Conservation (phyloP, 2,888 invertebrate genomes). For the Lithodes maja region DNA sequence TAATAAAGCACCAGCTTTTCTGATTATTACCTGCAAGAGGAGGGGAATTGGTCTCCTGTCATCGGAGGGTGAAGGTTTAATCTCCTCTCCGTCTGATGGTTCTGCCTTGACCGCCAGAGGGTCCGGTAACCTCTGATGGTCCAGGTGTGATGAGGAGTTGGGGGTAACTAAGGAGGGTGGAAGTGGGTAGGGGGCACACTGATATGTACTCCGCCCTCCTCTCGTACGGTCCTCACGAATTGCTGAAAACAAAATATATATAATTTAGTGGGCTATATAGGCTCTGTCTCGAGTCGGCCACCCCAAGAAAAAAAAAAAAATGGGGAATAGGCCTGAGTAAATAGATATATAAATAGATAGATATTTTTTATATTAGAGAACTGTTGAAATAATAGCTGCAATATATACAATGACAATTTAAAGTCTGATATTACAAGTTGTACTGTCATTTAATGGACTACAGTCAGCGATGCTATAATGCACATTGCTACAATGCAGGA, state of each 20-base stretch:
- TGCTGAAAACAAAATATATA: slow-evolving; percentile 77
- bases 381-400: no score
- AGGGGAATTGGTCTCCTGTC: slow-evolving; percentile 72
- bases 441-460: no score
- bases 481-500: no score
- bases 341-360: no score
- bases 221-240: slow-evolving; percentile 95
- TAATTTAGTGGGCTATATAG: background rate
- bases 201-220: slow-evolving; percentile 96
- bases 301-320: no score
- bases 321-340: no score
- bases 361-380: no score
- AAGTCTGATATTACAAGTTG: no score
- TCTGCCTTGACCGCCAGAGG: slow-evolving; percentile 67
- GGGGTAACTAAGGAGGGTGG: slow-evolving; percentile 77
- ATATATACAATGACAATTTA: no score
- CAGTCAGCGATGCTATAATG: no score
- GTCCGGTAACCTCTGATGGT: slow-evolving; percentile 52
- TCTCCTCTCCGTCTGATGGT: slow-evolving; percentile 71
- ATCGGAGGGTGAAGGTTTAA: slow-evolving; percentile 61
- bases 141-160: slow-evolving; percentile 45
- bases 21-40: slow-evolving; percentile 63
- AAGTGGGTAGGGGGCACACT: slow-evolving; percentile 89
- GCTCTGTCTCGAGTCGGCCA: no score
- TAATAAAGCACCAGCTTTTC: no score